Evolutionary conservation across 2,888 invertebrate genomes (phyloP), one percentile per base, ranked within the genome.

Genomic region (Pherbina coryleti): DNA sequence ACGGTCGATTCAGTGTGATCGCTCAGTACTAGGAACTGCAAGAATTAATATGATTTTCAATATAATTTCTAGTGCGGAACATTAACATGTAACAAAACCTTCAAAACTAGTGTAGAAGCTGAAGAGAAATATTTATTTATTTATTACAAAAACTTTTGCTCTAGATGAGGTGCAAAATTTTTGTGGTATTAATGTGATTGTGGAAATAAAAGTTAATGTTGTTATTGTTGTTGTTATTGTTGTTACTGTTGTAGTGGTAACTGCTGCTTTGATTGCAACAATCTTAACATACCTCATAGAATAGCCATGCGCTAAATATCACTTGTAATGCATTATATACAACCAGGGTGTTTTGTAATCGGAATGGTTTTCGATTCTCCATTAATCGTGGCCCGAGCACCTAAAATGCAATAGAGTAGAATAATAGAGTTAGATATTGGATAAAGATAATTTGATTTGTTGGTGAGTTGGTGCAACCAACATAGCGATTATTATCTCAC

Each of bases 311-410:
- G 87, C 97, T 97, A 91, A 98, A 95, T 85, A 96, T 85, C 85
- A 97, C 96, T 95, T 98, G 98, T 87, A 93, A 91, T 87, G 97
- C 92, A 91, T 97, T 97, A 91, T 96, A 97, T 82, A 92, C 89
- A 91, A 96, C 92, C 91, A 97, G 92, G 84, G 94, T 88, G 88
- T 94, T 93, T 89, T 94, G 93, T 87, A 96, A 90, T 89, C 96
- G 94, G 90, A 95, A 93, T 82, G 97, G 97, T 91, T 97, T 96
- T 87, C 97, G 93, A 91, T 96, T 95, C 91, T 95, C 95, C 98
- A 98, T 98, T 88, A 95, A 91, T 89, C 94, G 93, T 84, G 97
- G 97, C 79, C 97, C 97, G 88, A 95, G 89, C 88, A 95, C 94
- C 93, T 94, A 80, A 90, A 91, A 81, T 62, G 31, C 75, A 60